Evolutionary conservation across 2,797 vertebrate species (phyloP), one percentile per base, ranked within the genome.

Genomic region (Coreius guichenoti): DNA sequence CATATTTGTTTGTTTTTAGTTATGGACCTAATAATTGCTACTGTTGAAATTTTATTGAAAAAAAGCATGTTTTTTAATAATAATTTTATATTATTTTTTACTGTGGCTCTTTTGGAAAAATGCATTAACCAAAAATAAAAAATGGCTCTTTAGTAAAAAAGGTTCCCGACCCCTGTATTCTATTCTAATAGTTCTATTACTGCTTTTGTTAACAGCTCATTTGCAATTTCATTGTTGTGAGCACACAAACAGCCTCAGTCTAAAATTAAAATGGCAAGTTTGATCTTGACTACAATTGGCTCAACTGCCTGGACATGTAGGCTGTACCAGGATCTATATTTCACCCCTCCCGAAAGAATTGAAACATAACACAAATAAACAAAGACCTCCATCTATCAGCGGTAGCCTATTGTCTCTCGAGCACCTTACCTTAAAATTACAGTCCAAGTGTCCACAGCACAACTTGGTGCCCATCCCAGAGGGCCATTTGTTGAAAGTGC

Each of bases 401-500:
- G 39, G 8, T 23, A 63, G 45, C 21, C 45, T 51, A 54, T 26
- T 67, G 47, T 69, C 63, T 39, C 56, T 67, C 5, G 4, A 76
- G 73, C 19, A 1, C 5, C 23, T 76, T 21, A 54, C 31, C 67
- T 70, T 70, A 70, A 81, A 67, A 82, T 73, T 33, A 47, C 17
- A 47, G 21, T 61, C 80, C 49, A 72, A 74, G 81, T 74, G 54
- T 82, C 19, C 39, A 61, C 21, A 14, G 39, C 36, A 80, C 75
- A 85, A 47, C 16, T 65, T 75, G 58, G 9, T 70, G 67, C 26
- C 58, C 39, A 77, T 84, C 88, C n/a, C 67, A 65, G 56, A 68
- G 39, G 75, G 29, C 45, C 6, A 1, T 31, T 63, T 73, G 33
- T 8, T 82, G 70, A 84, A 89, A 86, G 84, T 70, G 86, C 84